Evolutionary conservation across 2,888 invertebrate species (phyloP).

Genomic region (Rhagonycha fulva): DNA sequence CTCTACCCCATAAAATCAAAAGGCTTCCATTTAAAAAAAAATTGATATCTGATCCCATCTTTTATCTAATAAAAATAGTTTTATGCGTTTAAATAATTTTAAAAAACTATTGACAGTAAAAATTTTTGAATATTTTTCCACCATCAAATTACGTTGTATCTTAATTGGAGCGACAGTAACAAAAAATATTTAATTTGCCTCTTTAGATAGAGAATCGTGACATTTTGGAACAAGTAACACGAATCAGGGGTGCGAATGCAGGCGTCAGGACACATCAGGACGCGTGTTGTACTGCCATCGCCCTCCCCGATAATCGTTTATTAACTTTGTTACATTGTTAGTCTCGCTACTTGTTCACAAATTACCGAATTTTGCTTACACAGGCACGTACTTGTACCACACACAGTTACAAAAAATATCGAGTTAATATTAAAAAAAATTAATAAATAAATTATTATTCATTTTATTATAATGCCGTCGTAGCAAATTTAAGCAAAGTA

Average conservation of each 20-base stretch:
- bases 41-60: too few relatives aligned
- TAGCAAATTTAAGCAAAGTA: slow-evolving; percentile 12
- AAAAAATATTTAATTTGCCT: slow-evolving; percentile 25
- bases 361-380: slow-evolving; percentile 49
- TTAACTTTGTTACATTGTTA: slow-evolving; percentile 56
- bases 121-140: not conserved
- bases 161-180: slow-evolving; percentile 16
- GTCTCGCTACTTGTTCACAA: slow-evolving; percentile 51
- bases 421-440: not conserved
- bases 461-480: slow-evolving; percentile 3
- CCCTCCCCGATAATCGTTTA: slow-evolving; percentile 42
- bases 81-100: too few relatives aligned
- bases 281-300: slow-evolving; percentile 40
- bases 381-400: slow-evolving; percentile 49
- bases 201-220: slow-evolving; percentile 35
- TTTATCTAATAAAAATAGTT: too few relatives aligned
- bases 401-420: slow-evolving; percentile 29
- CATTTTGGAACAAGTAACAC: slow-evolving; percentile 34
- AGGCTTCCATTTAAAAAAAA: too few relatives aligned
- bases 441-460: not conserved
- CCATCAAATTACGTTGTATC: slow-evolving; percentile 10
- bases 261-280: slow-evolving; percentile 39
- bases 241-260: slow-evolving; percentile 31
- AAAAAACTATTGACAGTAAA: not conserved
- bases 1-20: too few relatives aligned